Evolutionary conservation across 2,888 invertebrate genomes (phyloP), one percentile per base, ranked within the genome.

Genomic region (Trichacis sp.): DNA sequence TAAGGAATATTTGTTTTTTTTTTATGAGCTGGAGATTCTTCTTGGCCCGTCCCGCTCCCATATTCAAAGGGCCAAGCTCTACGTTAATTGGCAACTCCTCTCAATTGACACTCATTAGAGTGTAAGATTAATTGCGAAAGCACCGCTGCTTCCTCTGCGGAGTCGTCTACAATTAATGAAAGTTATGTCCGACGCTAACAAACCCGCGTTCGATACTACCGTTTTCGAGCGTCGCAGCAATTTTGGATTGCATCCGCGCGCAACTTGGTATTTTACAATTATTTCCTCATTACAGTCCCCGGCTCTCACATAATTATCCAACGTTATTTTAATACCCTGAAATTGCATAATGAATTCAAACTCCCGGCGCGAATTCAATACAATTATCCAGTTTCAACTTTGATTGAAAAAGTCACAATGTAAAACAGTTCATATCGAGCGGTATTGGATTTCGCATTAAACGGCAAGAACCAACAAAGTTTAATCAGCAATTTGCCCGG

Each of bases 71-170:
- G 60, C 69, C 72, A 69, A 68, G 54, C 71, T 62, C n/a, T 77
- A 73, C 76, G 77, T 76, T 78, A 79, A 79, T 79, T 79, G 79
- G 79, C 77, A 79, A 77, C 75, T 76, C 73, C 74, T 77, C 77
- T 75, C 77, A 78, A 78, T 79, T 77, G 77, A 77, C 79, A 79
- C 77, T 78, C 79, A 78, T 79, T 78, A 78, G 76, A 77, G 76
- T 74, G 73, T 73, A 77, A 79, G 78, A 79, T 78, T 79, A 78
- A 78, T 79, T 77, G 76, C 76, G 73, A 72, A 70, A 61, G 65
- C 66, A 65, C 60, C 64, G 69, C 67, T 64, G 55, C 69, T 72
- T 71, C 57, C 71, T 72, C 68, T 70, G 68, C 72, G 51, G 69
- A 74, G 72, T 76, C 74, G 76, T 77, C 77, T 77, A 75, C 76